Conservation (phyloP, 2,113 vertebrate species). For the Setophaga petechia region DNA sequence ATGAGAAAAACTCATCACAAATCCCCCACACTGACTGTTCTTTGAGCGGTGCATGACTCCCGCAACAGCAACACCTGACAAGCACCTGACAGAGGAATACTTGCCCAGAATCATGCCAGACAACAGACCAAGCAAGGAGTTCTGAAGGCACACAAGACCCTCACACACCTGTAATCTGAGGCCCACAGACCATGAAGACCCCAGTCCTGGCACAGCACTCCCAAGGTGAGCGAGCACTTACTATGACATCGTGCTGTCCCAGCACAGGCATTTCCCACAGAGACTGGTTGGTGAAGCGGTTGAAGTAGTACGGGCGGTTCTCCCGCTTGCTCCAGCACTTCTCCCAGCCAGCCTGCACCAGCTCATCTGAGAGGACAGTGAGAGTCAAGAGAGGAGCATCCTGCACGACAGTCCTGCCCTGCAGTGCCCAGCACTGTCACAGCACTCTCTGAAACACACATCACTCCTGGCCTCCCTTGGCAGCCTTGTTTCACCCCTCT, state of each 20-base stretch:
- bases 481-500: neutral
- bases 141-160: neutral
- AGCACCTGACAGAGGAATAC: neutral
- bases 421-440: neutral
- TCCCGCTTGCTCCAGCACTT: slow-evolving; percentile 99
- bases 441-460: neutral
- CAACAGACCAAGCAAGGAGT: rapidly evolving
- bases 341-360: slow-evolving; percentile 96
- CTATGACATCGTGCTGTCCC: slow-evolving; percentile 96
- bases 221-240: slow-evolving; percentile 68
- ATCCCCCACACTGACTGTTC: neutral
- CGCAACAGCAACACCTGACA: neutral
- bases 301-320: slow-evolving; percentile 95
- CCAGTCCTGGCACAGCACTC: neutral
- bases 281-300: slow-evolving; percentile 98
- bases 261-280: slow-evolving; percentile 97
- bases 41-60: neutral
- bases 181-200: neutral
- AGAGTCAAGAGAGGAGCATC: neutral
- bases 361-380: slow-evolving; percentile 81
- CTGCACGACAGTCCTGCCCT: neutral
- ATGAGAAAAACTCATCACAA: neutral
- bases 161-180: neutral
- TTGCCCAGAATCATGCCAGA: neutral
- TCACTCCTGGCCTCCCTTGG: neutral